Conservation (phyloP, 2,797 vertebrate species). For the Lepus townsendii region DNA sequence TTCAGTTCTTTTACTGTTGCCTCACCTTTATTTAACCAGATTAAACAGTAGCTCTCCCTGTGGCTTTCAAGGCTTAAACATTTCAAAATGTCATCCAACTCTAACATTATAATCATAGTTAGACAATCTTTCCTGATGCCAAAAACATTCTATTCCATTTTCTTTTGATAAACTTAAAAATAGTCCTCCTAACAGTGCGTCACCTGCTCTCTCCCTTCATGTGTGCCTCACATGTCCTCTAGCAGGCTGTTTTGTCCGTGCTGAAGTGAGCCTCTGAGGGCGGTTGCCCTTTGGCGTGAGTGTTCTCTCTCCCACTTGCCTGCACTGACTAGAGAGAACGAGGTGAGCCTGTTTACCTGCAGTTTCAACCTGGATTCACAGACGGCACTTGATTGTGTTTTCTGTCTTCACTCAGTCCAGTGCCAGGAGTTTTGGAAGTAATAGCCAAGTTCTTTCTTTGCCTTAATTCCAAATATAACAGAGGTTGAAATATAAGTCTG, state of each 20-base stretch:
- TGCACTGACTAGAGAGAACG: background rate
- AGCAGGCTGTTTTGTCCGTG: background rate
- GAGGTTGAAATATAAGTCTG: background rate
- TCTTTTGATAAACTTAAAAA: slow-evolving; percentile 51
- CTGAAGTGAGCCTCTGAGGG: background rate
- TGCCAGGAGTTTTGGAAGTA: background rate
- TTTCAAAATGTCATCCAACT: background rate
- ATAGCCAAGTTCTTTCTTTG: background rate
- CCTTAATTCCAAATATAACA: background rate
- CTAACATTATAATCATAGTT: background rate
- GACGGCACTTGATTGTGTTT: background rate
- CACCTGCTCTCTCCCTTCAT: background rate
- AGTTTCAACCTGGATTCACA: background rate
- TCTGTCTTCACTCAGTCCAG: background rate
- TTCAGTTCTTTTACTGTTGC: background rate
- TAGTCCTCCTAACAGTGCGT: background rate
- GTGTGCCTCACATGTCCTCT: accelerated
- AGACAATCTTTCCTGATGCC: background rate
- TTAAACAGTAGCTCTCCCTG: background rate
- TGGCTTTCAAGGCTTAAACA: background rate
- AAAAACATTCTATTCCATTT: background rate
- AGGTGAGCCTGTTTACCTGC: background rate
- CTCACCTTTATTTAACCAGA: background rate
- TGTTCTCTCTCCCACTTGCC: background rate
- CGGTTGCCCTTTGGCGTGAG: background rate